Conservation (phyloP, 2,888 invertebrate genomes). For the Aspidiotus rigidus region DNA sequence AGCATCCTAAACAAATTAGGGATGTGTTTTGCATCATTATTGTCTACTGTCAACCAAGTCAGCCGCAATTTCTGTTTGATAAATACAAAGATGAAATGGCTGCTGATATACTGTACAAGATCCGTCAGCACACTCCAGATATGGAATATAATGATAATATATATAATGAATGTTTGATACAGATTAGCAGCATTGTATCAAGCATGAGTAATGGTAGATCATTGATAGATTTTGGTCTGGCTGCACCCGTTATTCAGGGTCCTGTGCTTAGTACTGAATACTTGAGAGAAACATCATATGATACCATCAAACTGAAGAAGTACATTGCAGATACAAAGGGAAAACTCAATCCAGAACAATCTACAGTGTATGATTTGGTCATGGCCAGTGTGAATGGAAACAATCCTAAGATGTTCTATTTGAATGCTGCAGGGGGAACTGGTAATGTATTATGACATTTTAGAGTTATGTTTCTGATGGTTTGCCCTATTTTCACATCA, state of each 20-base stretch:
- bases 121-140: slow-evolving; percentile 6
- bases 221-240: slow-evolving; percentile 10
- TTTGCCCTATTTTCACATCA: neutral
- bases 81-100: neutral
- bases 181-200: neutral
- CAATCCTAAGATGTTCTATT: slow-evolving; percentile 6
- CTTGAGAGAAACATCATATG: slow-evolving; percentile 5
- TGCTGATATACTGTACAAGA: slow-evolving; percentile 1
- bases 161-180: slow-evolving; percentile 7
- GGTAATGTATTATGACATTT: slow-evolving; percentile 3
- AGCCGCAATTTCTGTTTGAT: slow-evolving; percentile 5
- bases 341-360: slow-evolving; percentile 13
- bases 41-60: slow-evolving; percentile 18
- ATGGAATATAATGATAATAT: slow-evolving; percentile 2
- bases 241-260: neutral
- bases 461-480: neutral
- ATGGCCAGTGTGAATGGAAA: neutral
- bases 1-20: slow-evolving; percentile 25
- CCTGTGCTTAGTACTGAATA: slow-evolving; percentile 5
- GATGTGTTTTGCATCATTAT: slow-evolving; percentile 29
- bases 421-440: slow-evolving; percentile 33
- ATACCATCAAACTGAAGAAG: neutral
- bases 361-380: slow-evolving; percentile 1
- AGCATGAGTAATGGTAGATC: slow-evolving; percentile 3
- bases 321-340: neutral